A percentile compares a stretch with the other conserved stretches of the same genome.
These are phyloP conservation scores for Monoplex corrugatus DNA, from an alignment of 2,888 invertebrate genomes.

Conservation along the genomic window DNA sequence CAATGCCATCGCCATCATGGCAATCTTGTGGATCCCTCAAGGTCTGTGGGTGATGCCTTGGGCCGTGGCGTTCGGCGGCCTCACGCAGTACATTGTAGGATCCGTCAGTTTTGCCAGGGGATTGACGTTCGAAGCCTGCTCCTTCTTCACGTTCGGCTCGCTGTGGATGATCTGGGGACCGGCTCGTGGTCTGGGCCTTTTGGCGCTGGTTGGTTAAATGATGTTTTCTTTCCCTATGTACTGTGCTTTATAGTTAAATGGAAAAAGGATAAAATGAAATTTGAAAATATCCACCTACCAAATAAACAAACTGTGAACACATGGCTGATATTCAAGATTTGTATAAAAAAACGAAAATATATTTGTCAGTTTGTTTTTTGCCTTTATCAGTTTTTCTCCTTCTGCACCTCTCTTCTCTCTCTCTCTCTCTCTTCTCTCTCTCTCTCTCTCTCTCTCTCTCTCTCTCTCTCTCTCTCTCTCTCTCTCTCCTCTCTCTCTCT, in stretches of 20 bases:
- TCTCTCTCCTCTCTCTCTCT: neutral
- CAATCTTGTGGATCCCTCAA: conserved; percentile 61
- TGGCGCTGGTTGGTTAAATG: conserved; percentile 39
- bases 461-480: neutral
- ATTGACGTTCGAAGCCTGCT: conserved; percentile 66
- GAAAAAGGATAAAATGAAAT: no score
- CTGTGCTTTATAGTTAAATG: no score
- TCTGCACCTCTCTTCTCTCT: neutral
- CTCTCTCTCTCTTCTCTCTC: neutral
- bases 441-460: neutral
- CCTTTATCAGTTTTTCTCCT: neutral
- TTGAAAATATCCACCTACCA: no score
- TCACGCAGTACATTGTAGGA: conserved; percentile 64
- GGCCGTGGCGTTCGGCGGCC: conserved; percentile 63
- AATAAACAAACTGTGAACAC: no score
- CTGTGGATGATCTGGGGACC: conserved; percentile 71
- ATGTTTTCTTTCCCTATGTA: neutral
- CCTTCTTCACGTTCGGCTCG: conserved; percentile 63
- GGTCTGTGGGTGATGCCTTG: conserved; percentile 63
- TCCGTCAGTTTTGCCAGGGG: conserved; percentile 67
- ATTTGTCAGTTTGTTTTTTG: neutral
- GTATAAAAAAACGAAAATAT: no score
- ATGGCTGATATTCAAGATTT: no score
- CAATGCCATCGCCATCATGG: conserved; percentile 63
- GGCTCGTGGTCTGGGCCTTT: conserved; percentile 57